Percentiles rank a stretch among this genome's conserved stretches.
phyloP scores from a whole-genome alignment of 2,888 invertebrate genomes.

The Drosophila heteroneura region DNA sequence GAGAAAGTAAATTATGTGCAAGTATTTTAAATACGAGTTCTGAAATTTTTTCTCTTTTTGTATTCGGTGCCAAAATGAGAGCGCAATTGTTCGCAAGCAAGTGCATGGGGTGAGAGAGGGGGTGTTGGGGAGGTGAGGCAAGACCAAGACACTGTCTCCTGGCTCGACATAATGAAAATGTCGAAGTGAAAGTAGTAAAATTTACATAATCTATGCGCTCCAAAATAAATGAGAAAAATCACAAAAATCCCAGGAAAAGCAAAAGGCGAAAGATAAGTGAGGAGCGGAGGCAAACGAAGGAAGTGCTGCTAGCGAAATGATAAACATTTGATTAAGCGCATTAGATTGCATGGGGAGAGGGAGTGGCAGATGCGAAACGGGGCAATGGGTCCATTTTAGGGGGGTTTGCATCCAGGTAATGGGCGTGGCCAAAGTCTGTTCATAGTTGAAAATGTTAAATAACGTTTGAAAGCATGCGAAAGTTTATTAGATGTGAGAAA shows the following conservation, averaged over 20 bases:
- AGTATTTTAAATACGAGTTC: slow-evolving; percentile 80
- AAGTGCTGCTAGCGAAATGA: slow-evolving; percentile 56
- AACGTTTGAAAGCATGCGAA: slow-evolving; percentile 51
- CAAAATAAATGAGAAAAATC: slow-evolving; percentile 81
- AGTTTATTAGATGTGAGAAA: slow-evolving; percentile 76
- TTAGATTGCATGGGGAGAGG: slow-evolving; percentile 45
- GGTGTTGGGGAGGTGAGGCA: not conserved
- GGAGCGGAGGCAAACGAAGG: slow-evolving; percentile 1
- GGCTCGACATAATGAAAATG: slow-evolving; percentile 77
- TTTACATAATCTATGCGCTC: slow-evolving; percentile 79
- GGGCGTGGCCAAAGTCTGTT: slow-evolving; percentile 27
- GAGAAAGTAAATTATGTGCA: slow-evolving; percentile 80
- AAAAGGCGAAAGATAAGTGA: slow-evolving; percentile 3
- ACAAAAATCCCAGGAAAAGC: slow-evolving; percentile 39
- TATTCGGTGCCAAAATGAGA: slow-evolving; percentile 57
- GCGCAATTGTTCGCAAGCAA: slow-evolving; percentile 70
- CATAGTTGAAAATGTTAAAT: slow-evolving; percentile 41
- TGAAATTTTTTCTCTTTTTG: slow-evolving; percentile 39
- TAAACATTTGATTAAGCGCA: slow-evolving; percentile 79
- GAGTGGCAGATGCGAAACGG: not conserved
- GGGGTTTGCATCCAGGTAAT: slow-evolving; percentile 27
- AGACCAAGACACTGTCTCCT: slow-evolving; percentile 41
- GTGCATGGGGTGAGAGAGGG: not conserved
- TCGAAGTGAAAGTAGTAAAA: slow-evolving; percentile 82
- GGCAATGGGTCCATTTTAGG: not conserved